Evolutionary conservation across 1,140 invertebrate genomes (phyloP).

Genomic region (Gonatopus flavifemur): DNA sequence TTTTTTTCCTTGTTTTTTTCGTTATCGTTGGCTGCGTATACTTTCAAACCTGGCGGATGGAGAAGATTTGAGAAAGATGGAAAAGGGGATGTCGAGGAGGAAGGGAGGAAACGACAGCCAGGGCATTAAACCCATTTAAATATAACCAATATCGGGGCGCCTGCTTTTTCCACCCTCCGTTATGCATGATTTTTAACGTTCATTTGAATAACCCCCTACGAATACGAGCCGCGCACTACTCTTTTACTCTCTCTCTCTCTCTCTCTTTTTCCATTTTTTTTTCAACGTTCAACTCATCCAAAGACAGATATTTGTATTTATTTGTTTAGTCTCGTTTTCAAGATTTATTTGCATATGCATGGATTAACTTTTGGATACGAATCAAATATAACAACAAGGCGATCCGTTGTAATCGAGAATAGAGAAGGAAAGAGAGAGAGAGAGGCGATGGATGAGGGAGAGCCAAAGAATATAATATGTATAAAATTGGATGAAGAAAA

Average conservation of each 20-base stretch:
- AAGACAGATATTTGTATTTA: no score
- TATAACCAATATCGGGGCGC: constrained; percentile 39
- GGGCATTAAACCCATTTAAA: constrained; percentile 50
- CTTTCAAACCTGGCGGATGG: constrained; percentile 24
- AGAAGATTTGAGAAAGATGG: not conserved
- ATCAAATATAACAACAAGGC: no score
- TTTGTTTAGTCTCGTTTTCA: no score
- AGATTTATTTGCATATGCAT: no score
- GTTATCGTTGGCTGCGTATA: constrained; percentile 34
- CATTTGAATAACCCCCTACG: constrained; percentile 49
- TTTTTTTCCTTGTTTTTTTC: constrained; percentile 12
- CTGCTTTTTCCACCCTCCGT: constrained; percentile 28
- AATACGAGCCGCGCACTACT: constrained; percentile 50
- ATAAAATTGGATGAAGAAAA: no score
- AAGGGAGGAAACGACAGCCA: constrained; percentile 22
- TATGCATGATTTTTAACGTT: constrained; percentile 50
- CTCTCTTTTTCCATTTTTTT: no score
- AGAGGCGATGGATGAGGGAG: no score
- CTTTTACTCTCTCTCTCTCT: constrained; percentile 5
- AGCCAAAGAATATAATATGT: no score
- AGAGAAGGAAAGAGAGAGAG: no score
- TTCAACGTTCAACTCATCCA: no score
- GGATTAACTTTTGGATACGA: no score
- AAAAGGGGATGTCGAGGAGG: constrained; percentile 17
- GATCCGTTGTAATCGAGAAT: no score